Conservation (phyloP, 2,797 vertebrate species). For the Cottoperca gobio region DNA sequence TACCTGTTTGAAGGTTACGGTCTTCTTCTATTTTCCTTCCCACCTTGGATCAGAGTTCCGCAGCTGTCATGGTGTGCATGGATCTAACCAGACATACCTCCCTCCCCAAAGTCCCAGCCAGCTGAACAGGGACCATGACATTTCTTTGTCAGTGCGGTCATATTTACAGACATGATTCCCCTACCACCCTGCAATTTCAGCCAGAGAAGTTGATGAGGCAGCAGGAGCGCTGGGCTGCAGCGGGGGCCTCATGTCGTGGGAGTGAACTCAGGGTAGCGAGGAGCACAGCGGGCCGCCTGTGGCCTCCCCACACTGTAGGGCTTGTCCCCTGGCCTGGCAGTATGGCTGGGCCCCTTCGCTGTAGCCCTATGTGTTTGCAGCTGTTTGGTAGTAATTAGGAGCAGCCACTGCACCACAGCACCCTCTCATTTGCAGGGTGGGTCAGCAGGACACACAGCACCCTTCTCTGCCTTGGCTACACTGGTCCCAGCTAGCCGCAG, state of each 20-base stretch:
- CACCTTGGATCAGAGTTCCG: conserved; percentile 56
- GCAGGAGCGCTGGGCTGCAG: conserved; percentile 73
- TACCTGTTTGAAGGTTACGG: conserved; percentile 51
- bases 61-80: conserved; percentile 69
- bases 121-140: conserved; percentile 78
- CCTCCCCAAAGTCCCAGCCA: conserved; percentile 67
- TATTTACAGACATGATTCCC: conserved; percentile 83
- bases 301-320: conserved; percentile 78
- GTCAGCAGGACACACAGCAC: conserved; percentile 81
- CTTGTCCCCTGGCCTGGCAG: conserved; percentile 75
- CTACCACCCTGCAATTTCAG: conserved; percentile 85
- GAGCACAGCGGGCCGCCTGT: conserved; percentile 72
- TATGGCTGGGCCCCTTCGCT: conserved; percentile 65
- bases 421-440: conserved; percentile 89
- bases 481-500: conserved; percentile 76
- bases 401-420: conserved; percentile 79
- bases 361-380: conserved; percentile 79
- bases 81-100: conserved; percentile 78
- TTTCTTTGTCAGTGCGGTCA: conserved; percentile 81
- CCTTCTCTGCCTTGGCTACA: conserved; percentile 75
- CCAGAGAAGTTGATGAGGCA: conserved; percentile 83
- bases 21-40: conserved; percentile 34
- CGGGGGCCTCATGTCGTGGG: conserved; percentile 74
- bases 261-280: conserved; percentile 70
- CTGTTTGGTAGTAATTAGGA: conserved; percentile 87